phyloP scores from a whole-genome alignment of 2,113 vertebrate species.

The Colaptes auratus region DNA sequence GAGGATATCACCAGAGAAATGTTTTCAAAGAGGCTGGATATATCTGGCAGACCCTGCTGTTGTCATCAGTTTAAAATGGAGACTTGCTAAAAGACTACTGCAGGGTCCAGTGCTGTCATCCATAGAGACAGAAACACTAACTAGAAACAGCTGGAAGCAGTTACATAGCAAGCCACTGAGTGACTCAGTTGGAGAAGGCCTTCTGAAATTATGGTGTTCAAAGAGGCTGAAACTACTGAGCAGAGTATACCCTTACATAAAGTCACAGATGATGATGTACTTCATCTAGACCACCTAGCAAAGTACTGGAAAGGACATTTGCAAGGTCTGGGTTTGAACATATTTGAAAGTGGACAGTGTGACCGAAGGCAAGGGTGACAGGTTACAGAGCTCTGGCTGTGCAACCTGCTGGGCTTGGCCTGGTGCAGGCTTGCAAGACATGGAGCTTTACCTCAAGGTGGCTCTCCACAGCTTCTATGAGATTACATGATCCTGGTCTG shows the following conservation, averaged over 20 bases:
- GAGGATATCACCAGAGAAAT: background rate
- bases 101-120: background rate
- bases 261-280: fast-evolving
- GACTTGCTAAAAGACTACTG: background rate
- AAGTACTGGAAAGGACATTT: background rate
- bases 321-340: background rate
- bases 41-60: background rate
- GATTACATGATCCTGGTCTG: background rate
- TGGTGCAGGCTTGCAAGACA: background rate
- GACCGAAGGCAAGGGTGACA: fast-evolving
- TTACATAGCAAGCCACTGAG: background rate
- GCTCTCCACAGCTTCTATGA: background rate
- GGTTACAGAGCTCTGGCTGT: no score
- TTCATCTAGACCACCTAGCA: background rate
- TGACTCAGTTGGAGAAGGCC: background rate
- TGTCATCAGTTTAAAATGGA: conserved; percentile 13
- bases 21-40: background rate
- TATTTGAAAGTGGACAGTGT: no score
- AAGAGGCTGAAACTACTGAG: background rate
- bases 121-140: background rate
- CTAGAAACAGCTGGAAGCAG: background rate
- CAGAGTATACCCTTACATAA: fast-evolving
- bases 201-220: background rate
- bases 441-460: background rate
- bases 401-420: fast-evolving